phyloP scores from a whole-genome alignment of 2,888 invertebrate species.

The Mythimna vitellina region DNA sequence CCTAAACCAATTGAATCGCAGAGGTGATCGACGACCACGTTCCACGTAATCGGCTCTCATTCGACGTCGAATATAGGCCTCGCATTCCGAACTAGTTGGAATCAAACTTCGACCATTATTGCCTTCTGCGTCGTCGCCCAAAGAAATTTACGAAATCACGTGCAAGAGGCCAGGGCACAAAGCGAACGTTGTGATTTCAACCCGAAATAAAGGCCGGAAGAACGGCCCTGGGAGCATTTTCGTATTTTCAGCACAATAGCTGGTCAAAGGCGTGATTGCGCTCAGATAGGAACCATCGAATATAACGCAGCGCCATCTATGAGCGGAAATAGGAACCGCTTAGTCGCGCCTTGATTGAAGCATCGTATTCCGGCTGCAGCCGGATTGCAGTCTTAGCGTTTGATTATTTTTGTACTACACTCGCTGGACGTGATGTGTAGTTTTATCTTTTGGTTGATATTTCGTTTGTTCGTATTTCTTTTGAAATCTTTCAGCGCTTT shows the following conservation, averaged over 20 bases:
- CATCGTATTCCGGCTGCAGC: slow-evolving; percentile 56
- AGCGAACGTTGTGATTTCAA: slow-evolving; percentile 70
- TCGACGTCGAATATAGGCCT: slow-evolving; percentile 63
- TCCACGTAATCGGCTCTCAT: slow-evolving; percentile 55
- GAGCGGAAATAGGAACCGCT: slow-evolving; percentile 86
- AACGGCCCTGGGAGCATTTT: slow-evolving; percentile 68
- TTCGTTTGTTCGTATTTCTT: slow-evolving; percentile 25
- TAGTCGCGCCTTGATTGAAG: slow-evolving; percentile 78
- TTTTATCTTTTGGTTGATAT: slow-evolving; percentile 30
- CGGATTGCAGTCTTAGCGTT: slow-evolving; percentile 62
- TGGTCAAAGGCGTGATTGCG: slow-evolving; percentile 81
- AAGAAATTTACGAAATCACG: slow-evolving; percentile 82
- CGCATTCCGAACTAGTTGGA: slow-evolving; percentile 66
- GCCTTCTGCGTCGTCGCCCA: slow-evolving; percentile 80
- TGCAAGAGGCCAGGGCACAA: slow-evolving; percentile 69
- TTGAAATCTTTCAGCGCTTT: background rate
- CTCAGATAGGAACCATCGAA: slow-evolving; percentile 72
- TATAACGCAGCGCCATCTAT: slow-evolving; percentile 83
- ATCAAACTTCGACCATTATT: slow-evolving; percentile 80
- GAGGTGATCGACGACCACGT: slow-evolving; percentile 59
- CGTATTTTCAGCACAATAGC: slow-evolving; percentile 74
- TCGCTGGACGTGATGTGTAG: slow-evolving; percentile 40
- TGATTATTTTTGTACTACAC: slow-evolving; percentile 62
- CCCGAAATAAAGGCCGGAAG: slow-evolving; percentile 83
- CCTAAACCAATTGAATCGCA: slow-evolving; percentile 58